Base-by-base conservation (phyloP, 2,888 invertebrate species). In the Ectemnius lituratus region DNA sequence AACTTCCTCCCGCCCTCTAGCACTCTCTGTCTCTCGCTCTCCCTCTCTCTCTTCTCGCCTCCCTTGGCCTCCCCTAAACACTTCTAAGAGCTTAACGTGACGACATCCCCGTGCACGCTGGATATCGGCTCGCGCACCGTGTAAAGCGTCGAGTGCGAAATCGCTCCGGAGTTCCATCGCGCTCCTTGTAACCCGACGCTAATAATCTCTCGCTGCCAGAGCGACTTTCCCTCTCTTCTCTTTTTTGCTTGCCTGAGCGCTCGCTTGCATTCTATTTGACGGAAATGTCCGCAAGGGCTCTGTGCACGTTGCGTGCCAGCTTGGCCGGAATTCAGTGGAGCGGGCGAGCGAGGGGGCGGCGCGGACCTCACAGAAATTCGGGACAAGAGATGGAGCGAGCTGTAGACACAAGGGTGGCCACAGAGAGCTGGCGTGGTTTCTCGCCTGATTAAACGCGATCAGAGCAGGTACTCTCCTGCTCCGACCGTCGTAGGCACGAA, bases 381-480 rank as follows among this genome's bases (percentile, higher is more conserved):
- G 62, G 65, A 62, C 20, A 61, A 57, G 18, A 18, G 47, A 58
- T 28, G 14, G 18, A 18, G 52, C 49, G 78, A 37, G 60, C 81
- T 70, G 47, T 62, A 65, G 75, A 82, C 76, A 72, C 82, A 82
- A 80, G 80, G 68, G 8, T 37, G 72, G 61, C 80, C 79, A 73
- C 79, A 64, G 70, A 70, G 73, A 73, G 76, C 70, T 76, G 85
- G 81, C 80, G 79, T 82, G 85, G 78, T 81, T 83, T 82, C 77
- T 81, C 82, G 77, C 80, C 80, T 84, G 85, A 84, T 86, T 85
- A 83, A 83, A 75, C 78, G 81, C 76, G 75, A 71, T 72, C 81
- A 73, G 76, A 80, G 62, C 67, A 72, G 75, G 63, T 69, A 70
- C 56, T 68, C 5, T 37, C 68, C 52, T 61, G 58, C 37, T 8